Percentiles rank a stretch among this genome's conserved stretches.
Conservation (phyloP, 2,888 invertebrate genomes). For the Odontocerum albicorne region DNA sequence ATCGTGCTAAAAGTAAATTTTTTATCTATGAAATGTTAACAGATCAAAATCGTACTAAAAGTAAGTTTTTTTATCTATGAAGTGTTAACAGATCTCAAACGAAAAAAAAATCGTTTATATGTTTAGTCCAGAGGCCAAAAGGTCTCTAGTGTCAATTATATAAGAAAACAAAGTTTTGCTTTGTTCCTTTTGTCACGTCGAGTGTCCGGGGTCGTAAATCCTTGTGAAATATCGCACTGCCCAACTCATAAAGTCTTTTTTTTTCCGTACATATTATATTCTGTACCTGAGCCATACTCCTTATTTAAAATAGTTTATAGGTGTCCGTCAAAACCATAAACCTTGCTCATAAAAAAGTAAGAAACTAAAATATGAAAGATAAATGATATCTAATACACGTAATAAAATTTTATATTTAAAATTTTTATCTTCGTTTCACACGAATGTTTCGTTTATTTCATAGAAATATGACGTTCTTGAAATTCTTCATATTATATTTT, state of each 20-base stretch:
- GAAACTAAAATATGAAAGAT: neutral
- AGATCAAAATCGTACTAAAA: no score
- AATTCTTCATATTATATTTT: no score
- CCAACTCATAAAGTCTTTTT: conserved; percentile 9
- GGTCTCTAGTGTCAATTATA: conserved; percentile 10
- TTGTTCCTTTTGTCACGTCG: conserved; percentile 16
- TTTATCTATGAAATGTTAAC: no score
- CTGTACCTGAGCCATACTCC: neutral
- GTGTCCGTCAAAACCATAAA: conserved; percentile 4
- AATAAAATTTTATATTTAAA: no score
- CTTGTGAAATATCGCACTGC: conserved; percentile 23
- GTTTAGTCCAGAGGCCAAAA: neutral
- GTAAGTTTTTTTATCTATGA: no score
- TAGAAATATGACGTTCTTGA: no score
- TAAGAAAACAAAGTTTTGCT: conserved; percentile 12
- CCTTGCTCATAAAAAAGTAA: neutral
- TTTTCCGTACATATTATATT: neutral
- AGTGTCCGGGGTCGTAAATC: conserved; percentile 14
- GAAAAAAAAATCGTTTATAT: no score
- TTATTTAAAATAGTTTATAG: conserved; percentile 1
- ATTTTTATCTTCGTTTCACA: no score
- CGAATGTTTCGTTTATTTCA: no score
- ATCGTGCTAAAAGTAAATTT: no score
- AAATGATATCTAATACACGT: no score
- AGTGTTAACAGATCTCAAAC: no score